A percentile compares a stretch with the other conserved stretches of the same genome.
phyloP scores from a whole-genome alignment of 1,140 invertebrate species.

The Caenorhabditis tropicalis region DNA sequence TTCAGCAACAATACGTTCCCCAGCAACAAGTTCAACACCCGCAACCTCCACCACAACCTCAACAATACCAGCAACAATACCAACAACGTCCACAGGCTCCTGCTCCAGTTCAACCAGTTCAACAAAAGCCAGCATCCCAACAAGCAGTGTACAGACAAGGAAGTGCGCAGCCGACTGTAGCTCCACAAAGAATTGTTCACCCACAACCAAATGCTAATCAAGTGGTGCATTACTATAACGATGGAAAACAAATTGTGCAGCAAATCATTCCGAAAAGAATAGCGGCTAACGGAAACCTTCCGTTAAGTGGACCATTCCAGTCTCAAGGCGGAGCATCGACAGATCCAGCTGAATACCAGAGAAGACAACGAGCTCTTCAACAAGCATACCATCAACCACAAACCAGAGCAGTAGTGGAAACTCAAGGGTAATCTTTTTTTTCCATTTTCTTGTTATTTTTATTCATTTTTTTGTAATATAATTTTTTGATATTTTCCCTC shows the following conservation, averaged over 20 bases:
- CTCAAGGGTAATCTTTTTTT: neutral
- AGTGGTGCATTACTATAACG: neutral
- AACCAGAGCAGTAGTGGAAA: neutral
- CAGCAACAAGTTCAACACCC: no score
- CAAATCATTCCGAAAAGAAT: constrained; percentile 14
- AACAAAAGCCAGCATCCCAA: neutral
- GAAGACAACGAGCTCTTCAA: neutral
- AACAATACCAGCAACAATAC: neutral
- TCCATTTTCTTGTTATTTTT: no score
- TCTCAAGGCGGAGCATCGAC: neutral
- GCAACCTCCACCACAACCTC: neutral
- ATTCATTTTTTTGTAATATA: no score
- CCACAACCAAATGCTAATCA: neutral
- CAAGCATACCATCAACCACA: neutral
- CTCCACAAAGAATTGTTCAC: neutral
- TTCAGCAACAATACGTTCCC: neutral
- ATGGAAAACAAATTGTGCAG: constrained; percentile 15
- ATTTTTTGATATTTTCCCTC: no score
- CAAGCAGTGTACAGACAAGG: neutral
- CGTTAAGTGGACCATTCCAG: constrained; percentile 17
- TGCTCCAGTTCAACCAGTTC: neutral
- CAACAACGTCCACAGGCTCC: neutral
- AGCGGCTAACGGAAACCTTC: neutral
- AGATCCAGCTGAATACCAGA: constrained; percentile 13
- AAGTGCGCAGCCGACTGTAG: neutral